Base-by-base conservation (phyloP, 2,888 invertebrate species). In the Aspidiotus rigidus region DNA sequence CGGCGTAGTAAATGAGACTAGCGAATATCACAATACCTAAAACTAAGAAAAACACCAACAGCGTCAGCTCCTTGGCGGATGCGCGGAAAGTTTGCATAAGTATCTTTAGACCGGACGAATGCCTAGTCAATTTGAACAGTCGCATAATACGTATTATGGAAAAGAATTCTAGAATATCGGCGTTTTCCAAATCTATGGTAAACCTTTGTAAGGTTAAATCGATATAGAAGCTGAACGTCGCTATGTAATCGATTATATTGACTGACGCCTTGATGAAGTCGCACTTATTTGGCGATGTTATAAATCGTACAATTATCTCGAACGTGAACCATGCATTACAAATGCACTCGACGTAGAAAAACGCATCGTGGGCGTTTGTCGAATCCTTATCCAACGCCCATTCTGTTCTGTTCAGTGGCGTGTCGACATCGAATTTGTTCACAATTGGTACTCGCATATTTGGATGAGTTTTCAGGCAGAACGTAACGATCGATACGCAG, bases 241-340 rank as follows among this genome's bases (percentile, higher is more conserved):
- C 98, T 75, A 98, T 93, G 81, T 97, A 95, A 81, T 99, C 99
- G 81, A 99, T 99, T 79, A 99, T 89, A 82, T 99, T 99, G 77
- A 97, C 95, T 72, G 96, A 96, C 78, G 88, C 93, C 79, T 90
- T 91, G 79, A 97, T 85, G 82, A 98, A 99, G 77, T 90, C 90
- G 79, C 91, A 90, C 79, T 95, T 95, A 78, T 90, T 92, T 62
- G 75, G 75, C 74, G 92, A 90, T 66, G 95, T 92, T 76, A 94
- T 88, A 82, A 97, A 93, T 73, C 96, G 85, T 72, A 90, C 81
- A 76, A 96, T 83, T 78, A 99, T 95, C 80, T 98, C 97, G 77
- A 98, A 85, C 49, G 97, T 97, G 81, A 99, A 99, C 99, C 99
- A 99, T 72, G 97, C 93, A 81, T 97, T 97, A 82, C 97, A 97